These are phyloP conservation scores for Ditula angustiorana DNA, from an alignment of 2,888 invertebrate species.

Conservation along the genomic window DNA sequence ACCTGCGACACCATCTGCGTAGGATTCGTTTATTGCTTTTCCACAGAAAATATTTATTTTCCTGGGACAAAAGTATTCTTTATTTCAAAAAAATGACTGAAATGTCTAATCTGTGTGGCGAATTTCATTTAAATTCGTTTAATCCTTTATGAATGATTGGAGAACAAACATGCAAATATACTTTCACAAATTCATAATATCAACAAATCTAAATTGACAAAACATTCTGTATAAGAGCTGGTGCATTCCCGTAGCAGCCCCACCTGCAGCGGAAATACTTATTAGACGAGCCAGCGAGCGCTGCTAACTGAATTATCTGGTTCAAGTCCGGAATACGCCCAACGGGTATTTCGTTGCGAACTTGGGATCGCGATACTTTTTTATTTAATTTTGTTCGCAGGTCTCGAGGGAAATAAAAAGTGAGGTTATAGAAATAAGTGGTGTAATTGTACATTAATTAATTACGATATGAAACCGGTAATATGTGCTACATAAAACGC, in stretches of 20 bases:
- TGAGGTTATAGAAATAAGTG: neutral
- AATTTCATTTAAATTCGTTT: too few relatives aligned
- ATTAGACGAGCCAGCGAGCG: constrained; percentile 50
- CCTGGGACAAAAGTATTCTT: too few relatives aligned
- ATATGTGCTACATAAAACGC: too few relatives aligned
- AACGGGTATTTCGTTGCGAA: neutral
- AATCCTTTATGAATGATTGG: too few relatives aligned
- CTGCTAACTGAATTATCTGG: constrained; percentile 47
- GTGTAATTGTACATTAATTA: too few relatives aligned
- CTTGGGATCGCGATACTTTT: neutral
- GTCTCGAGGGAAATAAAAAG: neutral
- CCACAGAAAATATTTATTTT: too few relatives aligned
- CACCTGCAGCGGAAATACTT: constrained; percentile 48
- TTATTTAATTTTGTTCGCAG: neutral
- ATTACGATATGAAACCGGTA: too few relatives aligned
- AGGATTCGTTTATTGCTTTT: too few relatives aligned
- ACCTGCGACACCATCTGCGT: too few relatives aligned
- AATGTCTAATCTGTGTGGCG: too few relatives aligned
- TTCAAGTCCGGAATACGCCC: constrained; percentile 8
- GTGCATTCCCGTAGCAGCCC: constrained; percentile 12
- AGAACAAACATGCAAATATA: neutral
- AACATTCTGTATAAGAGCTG: neutral
- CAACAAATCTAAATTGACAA: neutral
- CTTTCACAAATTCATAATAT: neutral
- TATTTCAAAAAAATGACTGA: too few relatives aligned